Evolutionary conservation across 2,888 invertebrate genomes (phyloP).

Genomic region (Drosophila siamana): DNA sequence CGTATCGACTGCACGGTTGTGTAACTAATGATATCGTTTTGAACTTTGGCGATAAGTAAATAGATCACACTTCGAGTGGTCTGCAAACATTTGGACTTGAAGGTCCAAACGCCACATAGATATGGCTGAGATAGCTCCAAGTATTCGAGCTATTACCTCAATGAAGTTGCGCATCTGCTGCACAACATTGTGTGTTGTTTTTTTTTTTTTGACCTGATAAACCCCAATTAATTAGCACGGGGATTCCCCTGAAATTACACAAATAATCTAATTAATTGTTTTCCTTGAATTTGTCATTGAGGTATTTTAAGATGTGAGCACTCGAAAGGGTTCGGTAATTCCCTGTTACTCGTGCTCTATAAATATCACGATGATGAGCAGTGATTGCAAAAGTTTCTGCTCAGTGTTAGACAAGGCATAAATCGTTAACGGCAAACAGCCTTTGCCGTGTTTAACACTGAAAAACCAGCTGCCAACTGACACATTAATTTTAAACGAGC

Average conservation of each 20-base stretch:
- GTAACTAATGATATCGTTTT: slow-evolving; percentile 31
- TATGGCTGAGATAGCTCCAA: slow-evolving; percentile 19
- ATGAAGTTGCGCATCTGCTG: neutral
- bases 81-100: slow-evolving; percentile 26
- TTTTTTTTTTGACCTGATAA: too few species aligned
- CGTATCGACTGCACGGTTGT: slow-evolving; percentile 16
- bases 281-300: neutral
- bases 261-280: neutral
- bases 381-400: neutral
- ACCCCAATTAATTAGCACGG: neutral
- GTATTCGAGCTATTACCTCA: neutral
- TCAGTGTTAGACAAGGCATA: neutral
- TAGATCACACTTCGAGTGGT: slow-evolving; percentile 38
- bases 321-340: too few species aligned
- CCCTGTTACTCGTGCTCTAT: neutral
- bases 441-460: slow-evolving; percentile 38
- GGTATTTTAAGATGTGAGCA: slow-evolving; percentile 22
- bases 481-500: slow-evolving; percentile 68
- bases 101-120: slow-evolving; percentile 9
- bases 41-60: slow-evolving; percentile 28
- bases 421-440: slow-evolving; percentile 33
- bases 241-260: neutral
- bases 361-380: too few species aligned
- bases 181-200: too few species aligned
- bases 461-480: slow-evolving; percentile 26